A percentile compares a stretch with the other conserved stretches of the same genome.
Evolutionary conservation across 2,888 invertebrate species (phyloP).

Genomic region (Diloba caeruleocephala): DNA sequence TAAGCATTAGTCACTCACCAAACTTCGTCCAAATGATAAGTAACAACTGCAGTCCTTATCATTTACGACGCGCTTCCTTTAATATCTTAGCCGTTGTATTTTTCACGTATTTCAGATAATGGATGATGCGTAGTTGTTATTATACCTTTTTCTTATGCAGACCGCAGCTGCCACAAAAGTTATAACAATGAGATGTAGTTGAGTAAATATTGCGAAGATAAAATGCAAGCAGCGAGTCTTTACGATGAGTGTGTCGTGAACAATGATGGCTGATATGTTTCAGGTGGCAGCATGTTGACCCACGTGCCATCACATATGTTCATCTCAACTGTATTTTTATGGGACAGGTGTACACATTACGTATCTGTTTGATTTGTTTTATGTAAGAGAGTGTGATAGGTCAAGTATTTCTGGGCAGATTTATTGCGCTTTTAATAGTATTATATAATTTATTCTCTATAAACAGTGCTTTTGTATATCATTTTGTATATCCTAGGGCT

Average conservation of each 20-base stretch:
- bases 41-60: conserved; percentile 59
- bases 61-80: conserved; percentile 62
- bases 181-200: conserved; percentile 70
- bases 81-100: conserved; percentile 67
- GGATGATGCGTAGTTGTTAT: conserved; percentile 62
- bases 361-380: conserved; percentile 33
- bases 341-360: conserved; percentile 43
- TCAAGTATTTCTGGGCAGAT: conserved; percentile 37
- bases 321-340: conserved; percentile 37
- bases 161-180: conserved; percentile 71
- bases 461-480: conserved; percentile 12
- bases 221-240: conserved; percentile 66
- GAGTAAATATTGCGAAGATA: conserved; percentile 74
- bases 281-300: conserved; percentile 72
- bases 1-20: conserved; percentile 56
- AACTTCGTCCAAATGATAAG: conserved; percentile 37
- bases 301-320: conserved; percentile 59
- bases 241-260: conserved; percentile 75
- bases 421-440: conserved; percentile 18
- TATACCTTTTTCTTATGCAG: conserved; percentile 62
- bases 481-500: conserved; percentile 9
- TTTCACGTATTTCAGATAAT: conserved; percentile 72
- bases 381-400: conserved; percentile 46
- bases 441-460: conserved; percentile 14
- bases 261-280: conserved; percentile 76